These are phyloP conservation scores for Corapipo altera DNA, from an alignment of 2,113 vertebrate species.

Conservation along the genomic window DNA sequence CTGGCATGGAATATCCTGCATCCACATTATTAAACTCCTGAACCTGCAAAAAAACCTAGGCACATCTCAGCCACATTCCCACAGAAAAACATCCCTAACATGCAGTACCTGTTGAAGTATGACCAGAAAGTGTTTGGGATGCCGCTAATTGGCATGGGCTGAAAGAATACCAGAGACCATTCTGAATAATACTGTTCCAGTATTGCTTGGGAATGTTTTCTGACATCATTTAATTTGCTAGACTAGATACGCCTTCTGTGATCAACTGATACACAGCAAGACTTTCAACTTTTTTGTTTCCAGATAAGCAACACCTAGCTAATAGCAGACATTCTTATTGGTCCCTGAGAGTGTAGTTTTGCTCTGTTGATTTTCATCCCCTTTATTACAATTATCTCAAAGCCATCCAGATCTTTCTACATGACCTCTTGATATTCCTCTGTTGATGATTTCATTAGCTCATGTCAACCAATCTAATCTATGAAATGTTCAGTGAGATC, in stretches of 20 bases:
- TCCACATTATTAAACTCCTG: neutral
- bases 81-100: neutral
- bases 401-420: slow-evolving; percentile 2
- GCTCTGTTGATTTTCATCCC: slow-evolving; percentile 20
- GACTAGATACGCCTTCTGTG: neutral
- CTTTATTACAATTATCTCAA: slow-evolving; percentile 27
- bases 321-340: slow-evolving; percentile 13
- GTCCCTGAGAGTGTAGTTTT: neutral
- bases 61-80: neutral
- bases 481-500: neutral
- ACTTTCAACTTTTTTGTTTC: slow-evolving; percentile 1
- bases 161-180: neutral
- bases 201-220: neutral
- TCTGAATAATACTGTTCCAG: neutral
- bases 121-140: neutral
- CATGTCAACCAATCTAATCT: neutral
- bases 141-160: neutral
- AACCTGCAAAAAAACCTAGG: neutral
- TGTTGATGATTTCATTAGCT: neutral
- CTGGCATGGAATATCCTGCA: neutral
- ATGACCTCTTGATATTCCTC: neutral
- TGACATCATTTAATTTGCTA: slow-evolving; percentile 8
- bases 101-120: neutral
- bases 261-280: neutral
- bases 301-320: slow-evolving; percentile 11